Evolutionary conservation across 2,113 vertebrate species (phyloP).

Genomic region (Chaenogobius annularis): DNA sequence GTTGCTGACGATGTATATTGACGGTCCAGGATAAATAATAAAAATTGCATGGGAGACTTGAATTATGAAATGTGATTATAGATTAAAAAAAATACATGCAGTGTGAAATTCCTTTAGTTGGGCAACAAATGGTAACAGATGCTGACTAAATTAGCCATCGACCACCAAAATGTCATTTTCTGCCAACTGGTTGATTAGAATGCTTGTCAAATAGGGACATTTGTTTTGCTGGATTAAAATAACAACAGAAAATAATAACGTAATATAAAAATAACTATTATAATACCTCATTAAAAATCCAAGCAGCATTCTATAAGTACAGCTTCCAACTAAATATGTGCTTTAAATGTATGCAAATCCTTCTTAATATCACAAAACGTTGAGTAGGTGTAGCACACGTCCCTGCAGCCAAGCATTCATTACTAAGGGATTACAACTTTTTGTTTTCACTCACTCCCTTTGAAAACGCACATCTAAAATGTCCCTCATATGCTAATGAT

Average conservation of each 20-base stretch:
- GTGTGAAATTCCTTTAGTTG: too few species aligned
- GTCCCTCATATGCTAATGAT: background rate
- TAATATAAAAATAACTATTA: background rate
- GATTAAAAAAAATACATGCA: too few species aligned
- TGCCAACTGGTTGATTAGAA: background rate
- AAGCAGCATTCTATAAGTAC: background rate
- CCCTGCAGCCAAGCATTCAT: conserved; percentile 22
- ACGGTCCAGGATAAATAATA: too few species aligned
- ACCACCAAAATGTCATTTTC: background rate
- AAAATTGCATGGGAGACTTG: too few species aligned
- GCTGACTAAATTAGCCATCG: background rate
- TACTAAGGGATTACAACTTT: conserved; percentile 38
- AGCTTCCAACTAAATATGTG: background rate
- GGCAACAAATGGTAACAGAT: background rate
- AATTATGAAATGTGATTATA: too few species aligned
- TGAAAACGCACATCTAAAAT: conserved; percentile 20
- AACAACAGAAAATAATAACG: background rate
- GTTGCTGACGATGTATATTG: too few species aligned
- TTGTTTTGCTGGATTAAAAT: background rate
- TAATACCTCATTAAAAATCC: background rate
- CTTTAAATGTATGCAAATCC: conserved; percentile 2
- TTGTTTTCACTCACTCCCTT: conserved; percentile 39
- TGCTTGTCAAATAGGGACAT: background rate
- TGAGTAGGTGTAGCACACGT: conserved; percentile 35
- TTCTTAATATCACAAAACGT: background rate